These are phyloP conservation scores for Eilema griseolum DNA, from an alignment of 2,888 invertebrate genomes.

Conservation along the genomic window DNA sequence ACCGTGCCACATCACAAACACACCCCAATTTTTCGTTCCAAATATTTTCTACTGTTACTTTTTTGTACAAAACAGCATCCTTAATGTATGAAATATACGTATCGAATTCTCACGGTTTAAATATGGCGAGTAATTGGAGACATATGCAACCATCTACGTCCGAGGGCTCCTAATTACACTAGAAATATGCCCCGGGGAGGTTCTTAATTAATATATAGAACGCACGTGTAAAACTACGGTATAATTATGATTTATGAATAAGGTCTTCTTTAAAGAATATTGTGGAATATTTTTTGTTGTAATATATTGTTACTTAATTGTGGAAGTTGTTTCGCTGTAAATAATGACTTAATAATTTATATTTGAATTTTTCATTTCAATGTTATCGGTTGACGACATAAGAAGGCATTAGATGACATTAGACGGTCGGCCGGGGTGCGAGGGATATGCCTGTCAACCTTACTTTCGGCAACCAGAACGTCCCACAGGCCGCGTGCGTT, in stretches of 20 bases:
- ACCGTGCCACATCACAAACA: background rate
- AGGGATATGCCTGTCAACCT: too few relatives aligned
- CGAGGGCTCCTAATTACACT: constrained; percentile 68
- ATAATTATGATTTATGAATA: constrained; percentile 70
- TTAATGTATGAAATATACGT: constrained; percentile 37
- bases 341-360: background rate
- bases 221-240: constrained; percentile 63
- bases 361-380: background rate
- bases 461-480: too few relatives aligned
- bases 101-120: constrained; percentile 68
- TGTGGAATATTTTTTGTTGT: constrained; percentile 33
- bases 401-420: too few relatives aligned
- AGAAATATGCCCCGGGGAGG: constrained; percentile 70
- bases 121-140: constrained; percentile 70
- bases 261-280: constrained; percentile 45
- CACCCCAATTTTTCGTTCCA: background rate
- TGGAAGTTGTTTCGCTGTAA: constrained; percentile 10
- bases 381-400: background rate
- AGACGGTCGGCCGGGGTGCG: too few relatives aligned
- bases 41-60: background rate
- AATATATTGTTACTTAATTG: constrained; percentile 31
- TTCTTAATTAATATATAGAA: constrained; percentile 69
- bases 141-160: constrained; percentile 60
- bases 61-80: constrained; percentile 26
- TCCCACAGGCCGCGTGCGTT: too few relatives aligned